These are phyloP conservation scores for Sepiola atlantica DNA, from an alignment of 2,888 invertebrate genomes.

Conservation along the genomic window DNA sequence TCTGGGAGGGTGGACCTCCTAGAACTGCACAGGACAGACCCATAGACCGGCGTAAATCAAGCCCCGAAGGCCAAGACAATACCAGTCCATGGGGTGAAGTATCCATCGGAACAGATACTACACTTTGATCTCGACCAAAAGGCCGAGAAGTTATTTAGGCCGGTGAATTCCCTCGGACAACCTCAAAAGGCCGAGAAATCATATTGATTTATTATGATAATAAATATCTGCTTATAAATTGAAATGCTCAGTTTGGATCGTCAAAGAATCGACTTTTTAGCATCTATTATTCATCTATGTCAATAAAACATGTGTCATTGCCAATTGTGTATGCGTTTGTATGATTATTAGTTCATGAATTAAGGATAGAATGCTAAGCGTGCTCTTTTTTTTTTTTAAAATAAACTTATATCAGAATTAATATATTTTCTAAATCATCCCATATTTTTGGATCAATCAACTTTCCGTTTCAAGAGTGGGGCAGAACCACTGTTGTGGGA, in stretches of 20 bases:
- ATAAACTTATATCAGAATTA: neutral
- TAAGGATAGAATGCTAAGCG: neutral
- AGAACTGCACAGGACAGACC: no score
- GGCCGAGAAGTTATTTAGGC: no score
- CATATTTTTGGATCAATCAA: constrained; percentile 32
- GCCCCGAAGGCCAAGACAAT: no score
- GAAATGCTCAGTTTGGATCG: neutral
- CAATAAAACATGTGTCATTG: neutral
- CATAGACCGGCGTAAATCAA: no score
- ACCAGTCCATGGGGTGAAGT: no score
- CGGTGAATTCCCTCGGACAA: no score
- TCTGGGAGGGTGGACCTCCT: no score
- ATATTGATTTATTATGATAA: no score
- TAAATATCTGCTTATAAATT: neutral
- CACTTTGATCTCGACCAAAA: no score
- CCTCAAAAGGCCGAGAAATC: no score
- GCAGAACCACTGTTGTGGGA: neutral
- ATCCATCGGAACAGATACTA: no score
- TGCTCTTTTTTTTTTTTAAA: neutral
- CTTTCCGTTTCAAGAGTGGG: neutral
- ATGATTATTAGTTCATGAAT: neutral
- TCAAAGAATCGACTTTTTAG: neutral
- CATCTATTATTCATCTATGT: neutral
- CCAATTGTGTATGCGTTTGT: neutral
- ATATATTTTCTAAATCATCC: neutral